Percentiles rank a stretch among this genome's conserved stretches.
phyloP scores from a whole-genome alignment of 2,113 vertebrate genomes.

The Dolichotis patagonum region DNA sequence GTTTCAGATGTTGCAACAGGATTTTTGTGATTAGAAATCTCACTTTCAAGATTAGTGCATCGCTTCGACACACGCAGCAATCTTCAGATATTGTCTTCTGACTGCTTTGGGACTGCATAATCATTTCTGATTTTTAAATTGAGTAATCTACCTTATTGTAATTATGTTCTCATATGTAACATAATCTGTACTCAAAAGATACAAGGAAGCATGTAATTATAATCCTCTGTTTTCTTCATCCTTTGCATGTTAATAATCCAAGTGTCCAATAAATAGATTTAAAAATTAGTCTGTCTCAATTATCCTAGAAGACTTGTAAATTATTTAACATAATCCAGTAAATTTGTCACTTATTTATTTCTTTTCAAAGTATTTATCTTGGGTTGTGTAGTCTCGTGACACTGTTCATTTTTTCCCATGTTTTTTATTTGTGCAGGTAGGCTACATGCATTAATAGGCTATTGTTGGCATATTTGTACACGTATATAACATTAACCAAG shows the following conservation, averaged over 20 bases:
- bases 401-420: neutral
- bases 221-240: neutral
- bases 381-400: neutral
- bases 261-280: neutral
- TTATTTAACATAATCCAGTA: neutral
- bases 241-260: neutral
- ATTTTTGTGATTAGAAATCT: slow-evolving; percentile 22
- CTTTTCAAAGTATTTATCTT: neutral
- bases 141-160: neutral
- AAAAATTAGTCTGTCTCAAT: neutral
- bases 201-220: neutral
- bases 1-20: neutral
- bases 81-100: neutral
- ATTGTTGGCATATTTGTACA: neutral
- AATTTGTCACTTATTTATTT: neutral
- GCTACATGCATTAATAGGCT: no score
- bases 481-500: neutral
- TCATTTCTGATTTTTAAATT: slow-evolving; percentile 31
- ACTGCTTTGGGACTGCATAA: neutral
- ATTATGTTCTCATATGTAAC: neutral
- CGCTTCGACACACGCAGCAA: neutral
- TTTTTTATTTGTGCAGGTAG: no score
- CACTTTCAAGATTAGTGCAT: neutral
- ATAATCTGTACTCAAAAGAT: neutral
- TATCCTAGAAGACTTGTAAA: neutral